Conservation (phyloP, 2,888 invertebrate species). For the Hyalella azteca region DNA sequence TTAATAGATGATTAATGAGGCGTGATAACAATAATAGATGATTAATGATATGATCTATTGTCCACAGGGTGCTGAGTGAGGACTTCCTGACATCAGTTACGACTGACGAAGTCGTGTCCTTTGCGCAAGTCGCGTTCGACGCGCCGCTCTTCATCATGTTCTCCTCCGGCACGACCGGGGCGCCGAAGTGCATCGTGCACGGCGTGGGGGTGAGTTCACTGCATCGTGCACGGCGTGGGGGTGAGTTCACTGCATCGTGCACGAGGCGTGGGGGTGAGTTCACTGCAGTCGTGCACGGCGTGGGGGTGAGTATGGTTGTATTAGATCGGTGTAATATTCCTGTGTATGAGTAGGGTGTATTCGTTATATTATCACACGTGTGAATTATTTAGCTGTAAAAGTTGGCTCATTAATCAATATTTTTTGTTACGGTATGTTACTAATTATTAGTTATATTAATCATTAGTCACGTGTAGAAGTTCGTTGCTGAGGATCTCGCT, state of each 20-base stretch:
- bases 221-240: slow-evolving; percentile 61
- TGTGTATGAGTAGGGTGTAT: neutral
- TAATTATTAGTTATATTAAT: no score
- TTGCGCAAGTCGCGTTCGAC: slow-evolving; percentile 67
- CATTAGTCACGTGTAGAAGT: no score
- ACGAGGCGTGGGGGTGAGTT: slow-evolving; percentile 67
- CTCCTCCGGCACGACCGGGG: slow-evolving; percentile 69
- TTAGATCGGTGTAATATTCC: neutral
- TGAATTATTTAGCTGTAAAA: no score
- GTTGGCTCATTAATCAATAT: no score
- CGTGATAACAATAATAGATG: no score
- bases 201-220: slow-evolving; percentile 66
- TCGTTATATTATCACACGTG: neutral
- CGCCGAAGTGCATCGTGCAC: slow-evolving; percentile 69
- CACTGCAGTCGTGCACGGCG: neutral
- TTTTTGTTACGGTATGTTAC: no score
- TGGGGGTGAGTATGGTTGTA: neutral
- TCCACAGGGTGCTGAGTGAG: neutral
- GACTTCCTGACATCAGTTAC: neutral
- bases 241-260: slow-evolving; percentile 67
- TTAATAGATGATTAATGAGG: no score
- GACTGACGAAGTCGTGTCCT: slow-evolving; percentile 59
- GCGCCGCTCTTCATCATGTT: slow-evolving; percentile 69
- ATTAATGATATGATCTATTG: no score
- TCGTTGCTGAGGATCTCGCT: no score